Conservation (phyloP, 1,140 invertebrate species). For the Neelides sp. region DNA sequence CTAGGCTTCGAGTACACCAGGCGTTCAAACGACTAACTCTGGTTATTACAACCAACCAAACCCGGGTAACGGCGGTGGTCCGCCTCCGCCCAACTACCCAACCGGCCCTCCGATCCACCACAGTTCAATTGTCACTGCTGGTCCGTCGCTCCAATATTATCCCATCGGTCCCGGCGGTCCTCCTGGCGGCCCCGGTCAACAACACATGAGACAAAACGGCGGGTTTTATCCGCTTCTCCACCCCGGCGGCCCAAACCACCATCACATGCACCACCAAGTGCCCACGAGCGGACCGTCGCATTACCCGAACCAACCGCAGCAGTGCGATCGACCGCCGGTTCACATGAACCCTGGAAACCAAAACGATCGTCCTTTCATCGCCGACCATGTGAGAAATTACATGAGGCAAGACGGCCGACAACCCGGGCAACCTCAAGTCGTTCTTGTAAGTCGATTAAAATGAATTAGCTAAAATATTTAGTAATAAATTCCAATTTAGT, state of each 20-base stretch:
- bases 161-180: conserved; percentile 30
- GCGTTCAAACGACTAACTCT: conserved; percentile 14
- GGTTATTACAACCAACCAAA: conserved; percentile 21
- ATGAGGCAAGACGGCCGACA: no score
- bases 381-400: no score
- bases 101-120: conserved; percentile 13
- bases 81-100: conserved; percentile 3
- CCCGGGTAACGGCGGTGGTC: background rate
- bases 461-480: no score
- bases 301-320: conserved; percentile 14
- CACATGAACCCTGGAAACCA: no score
- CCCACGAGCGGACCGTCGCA: no score
- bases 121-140: conserved; percentile 27
- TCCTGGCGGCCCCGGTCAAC: conserved; percentile 9
- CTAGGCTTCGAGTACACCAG: conserved; percentile 12
- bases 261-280: conserved; percentile 13
- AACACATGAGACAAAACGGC: no score
- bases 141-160: conserved; percentile 34
- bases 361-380: no score
- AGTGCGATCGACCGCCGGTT: conserved; percentile 11
- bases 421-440: no score
- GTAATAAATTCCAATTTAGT: no score
- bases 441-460: no score
- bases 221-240: background rate
- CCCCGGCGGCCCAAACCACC: conserved; percentile 7